A percentile compares a stretch with the other conserved stretches of the same genome.
Conservation (phyloP, 2,888 invertebrate species). For the Therioaphis trifolii region DNA sequence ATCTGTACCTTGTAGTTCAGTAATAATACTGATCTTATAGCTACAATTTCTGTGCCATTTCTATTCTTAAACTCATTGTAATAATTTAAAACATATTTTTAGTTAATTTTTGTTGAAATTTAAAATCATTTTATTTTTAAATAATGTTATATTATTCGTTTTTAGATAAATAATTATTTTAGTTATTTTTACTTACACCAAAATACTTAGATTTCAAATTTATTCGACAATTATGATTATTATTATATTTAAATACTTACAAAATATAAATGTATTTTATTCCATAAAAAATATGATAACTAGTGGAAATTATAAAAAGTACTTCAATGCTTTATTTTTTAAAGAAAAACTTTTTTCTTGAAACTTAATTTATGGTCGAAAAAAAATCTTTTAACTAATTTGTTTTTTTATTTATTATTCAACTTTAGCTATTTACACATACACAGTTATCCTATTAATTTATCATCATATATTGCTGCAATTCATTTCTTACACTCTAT, state of each 20-base stretch:
- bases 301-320: neutral
- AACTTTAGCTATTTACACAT: neutral
- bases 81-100: conserved; percentile 12
- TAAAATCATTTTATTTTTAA: conserved; percentile 24
- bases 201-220: neutral
- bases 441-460: neutral
- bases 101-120: conserved; percentile 33
- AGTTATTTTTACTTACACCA: neutral
- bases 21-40: conserved; percentile 21
- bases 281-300: neutral
- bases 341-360: too few relatives aligned
- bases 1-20: conserved; percentile 24
- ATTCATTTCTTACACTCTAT: neutral
- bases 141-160: conserved; percentile 24
- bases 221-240: neutral
- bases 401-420: neutral
- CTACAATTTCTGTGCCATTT: conserved; percentile 54
- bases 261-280: neutral
- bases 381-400: neutral
- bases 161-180: neutral
- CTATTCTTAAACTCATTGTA: conserved; percentile 30
- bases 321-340: conserved; percentile 1
- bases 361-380: too few relatives aligned
- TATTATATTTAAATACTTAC: neutral
- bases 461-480: neutral